A percentile compares a stretch with the other conserved stretches of the same genome.
Evolutionary conservation across 2,888 invertebrate species (phyloP).

Genomic region (Apodemia mormo): DNA sequence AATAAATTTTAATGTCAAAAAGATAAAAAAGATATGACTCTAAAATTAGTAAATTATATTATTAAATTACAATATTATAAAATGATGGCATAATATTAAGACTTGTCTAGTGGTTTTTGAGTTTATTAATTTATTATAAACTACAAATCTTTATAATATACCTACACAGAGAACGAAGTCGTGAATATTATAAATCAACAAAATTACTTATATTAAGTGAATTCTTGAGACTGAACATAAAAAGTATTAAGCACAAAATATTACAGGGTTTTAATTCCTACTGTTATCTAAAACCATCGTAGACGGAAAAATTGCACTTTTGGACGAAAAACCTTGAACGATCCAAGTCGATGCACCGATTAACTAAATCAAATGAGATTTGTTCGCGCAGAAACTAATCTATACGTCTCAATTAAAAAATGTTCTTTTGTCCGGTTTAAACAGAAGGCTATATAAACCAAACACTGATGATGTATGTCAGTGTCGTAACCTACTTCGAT

Average conservation of each 20-base stretch:
- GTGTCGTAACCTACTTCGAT: constrained; percentile 76
- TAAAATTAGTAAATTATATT: no score
- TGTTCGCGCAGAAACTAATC: constrained; percentile 56
- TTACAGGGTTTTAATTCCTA: not conserved
- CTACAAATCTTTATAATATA: no score
- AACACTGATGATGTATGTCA: constrained; percentile 71
- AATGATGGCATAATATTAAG: no score
- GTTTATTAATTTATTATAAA: no score
- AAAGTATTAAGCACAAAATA: not conserved
- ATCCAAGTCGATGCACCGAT: constrained; percentile 58
- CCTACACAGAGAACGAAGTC: no score
- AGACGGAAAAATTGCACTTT: not conserved
- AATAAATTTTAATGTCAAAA: no score
- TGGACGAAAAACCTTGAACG: constrained; percentile 54
- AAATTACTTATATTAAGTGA: not conserved
- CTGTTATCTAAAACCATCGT: not conserved
- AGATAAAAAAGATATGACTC: no score
- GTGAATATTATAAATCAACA: not conserved
- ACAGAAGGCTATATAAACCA: constrained; percentile 68
- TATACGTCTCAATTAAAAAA: constrained; percentile 56
- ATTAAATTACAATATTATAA: no score
- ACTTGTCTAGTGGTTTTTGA: no score
- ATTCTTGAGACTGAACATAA: not conserved
- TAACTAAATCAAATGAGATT: constrained; percentile 47
- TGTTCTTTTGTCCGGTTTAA: constrained; percentile 58